Evolutionary conservation across 1,140 invertebrate species (phyloP), one percentile per base, ranked within the genome.

Genomic region (Leptopilina clavipes): DNA sequence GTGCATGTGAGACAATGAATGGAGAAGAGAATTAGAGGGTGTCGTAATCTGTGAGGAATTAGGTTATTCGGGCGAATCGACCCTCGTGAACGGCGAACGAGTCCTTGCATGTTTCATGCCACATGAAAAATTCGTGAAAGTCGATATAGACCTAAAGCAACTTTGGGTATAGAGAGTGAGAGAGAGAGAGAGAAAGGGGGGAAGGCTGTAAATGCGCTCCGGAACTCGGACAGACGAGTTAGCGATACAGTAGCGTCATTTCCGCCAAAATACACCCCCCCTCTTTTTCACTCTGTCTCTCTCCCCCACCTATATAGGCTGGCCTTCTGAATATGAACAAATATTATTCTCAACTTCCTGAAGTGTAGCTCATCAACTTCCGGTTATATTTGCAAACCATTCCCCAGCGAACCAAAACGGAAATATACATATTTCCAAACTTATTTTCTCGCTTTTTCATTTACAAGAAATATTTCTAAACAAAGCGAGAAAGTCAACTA

Each of bases 191-290:
- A n/a, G n/a, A 31, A 31, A 9, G 25, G 7, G 40, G 22, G 19
- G 10, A n/a, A 44, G 37, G 5, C 9, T 40, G 37, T 25, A 14
- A 17, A 17, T 43, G 9, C 52, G 48, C 71, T 73, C 80, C 80
- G 80, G 80, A 81, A 81, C 80, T 81, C 76, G 78, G 71, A 73
- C 80, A 81, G 78, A 81, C 78, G 79, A 76, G 74, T 74, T 54
- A 45, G 79, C 76, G 73, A 76, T 78, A 73, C 56, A 22, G 79
- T 44, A 71, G 44, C 59, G 37, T 52, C 77, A 65, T 65, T 72
- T 80, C 79, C 79, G 79, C 79, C 77, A 72, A 76, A 75, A 76
- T 80, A 74, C 74, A 80, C 76, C 73, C 45, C 43, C 31, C 45
- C 37, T 9, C 9, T n/a, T n/a, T n/a, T n/a, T n/a, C n/a, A n/a